Base-by-base conservation (phyloP, 1,140 invertebrate species). In the Whitmania pigra region DNA sequence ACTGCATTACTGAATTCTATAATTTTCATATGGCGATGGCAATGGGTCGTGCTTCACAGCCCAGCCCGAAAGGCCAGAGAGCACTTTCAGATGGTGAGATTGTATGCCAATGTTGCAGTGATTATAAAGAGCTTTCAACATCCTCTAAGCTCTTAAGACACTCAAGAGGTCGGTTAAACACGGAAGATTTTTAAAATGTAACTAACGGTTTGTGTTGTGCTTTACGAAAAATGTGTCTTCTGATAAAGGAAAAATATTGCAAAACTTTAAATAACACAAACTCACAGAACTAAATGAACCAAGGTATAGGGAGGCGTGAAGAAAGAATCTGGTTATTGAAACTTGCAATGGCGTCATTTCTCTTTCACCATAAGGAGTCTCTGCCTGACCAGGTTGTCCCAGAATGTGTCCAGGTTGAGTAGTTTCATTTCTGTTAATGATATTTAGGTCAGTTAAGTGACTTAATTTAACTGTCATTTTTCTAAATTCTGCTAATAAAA, bases 361-460 rank as follows among this genome's bases (percentile, higher is more conserved):
- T 31, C 66, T n/a, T 29, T 67, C 63, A 70, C 77, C 70, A 25
- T 75, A 60, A 15, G 53, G 67, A n/a, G 11, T 40, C 17, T 70
- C 66, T 69, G 76, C 72, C n/a, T 72, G 25, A 11, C 70, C 68
- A 27, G 77, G 77, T 25, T 54, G 15, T 22, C 78, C 78, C 22
- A 80, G 73, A 49, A 78, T 77, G 67, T 80, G 77, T 20, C 79
- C 79, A 27, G 72, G 74, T 55, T 73, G 60, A 15, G 77, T 77
- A n/a, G 71, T 74, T 57, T 78, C 71, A 54, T 22, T 36, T 36
- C 31, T 36, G 2, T 36, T 36, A 36, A 6, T 11, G 57, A 66
- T 74, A 7, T 36, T 36, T 36, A 36, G 31, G 31, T 36, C 31
- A 36, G 31, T 36, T 36, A 36, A 6, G 31, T 36, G 31, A 36